Percentiles rank a stretch among this genome's conserved stretches.
Conservation (phyloP, 2,888 invertebrate species). For the Ormyrus rosae region DNA sequence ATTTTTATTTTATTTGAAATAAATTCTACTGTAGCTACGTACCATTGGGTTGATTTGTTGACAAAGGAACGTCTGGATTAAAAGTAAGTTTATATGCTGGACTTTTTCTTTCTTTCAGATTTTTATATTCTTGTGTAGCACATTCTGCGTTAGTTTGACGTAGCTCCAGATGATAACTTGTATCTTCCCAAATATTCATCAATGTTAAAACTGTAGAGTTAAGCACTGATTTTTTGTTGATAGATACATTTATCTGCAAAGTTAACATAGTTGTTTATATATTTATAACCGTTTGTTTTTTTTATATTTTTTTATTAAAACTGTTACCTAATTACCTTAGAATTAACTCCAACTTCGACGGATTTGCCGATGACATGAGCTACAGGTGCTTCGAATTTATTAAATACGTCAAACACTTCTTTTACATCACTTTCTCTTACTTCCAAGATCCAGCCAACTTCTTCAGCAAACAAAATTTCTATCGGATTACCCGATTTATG, state of each 20-base stretch:
- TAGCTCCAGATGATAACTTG: slow-evolving; percentile 92
- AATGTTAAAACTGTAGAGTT: slow-evolving; percentile 82
- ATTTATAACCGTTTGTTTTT: not conserved
- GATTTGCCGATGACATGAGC: slow-evolving; percentile 84
- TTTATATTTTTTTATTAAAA: slow-evolving; percentile 39
- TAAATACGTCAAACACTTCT: slow-evolving; percentile 81
- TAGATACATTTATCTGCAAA: slow-evolving; percentile 77
- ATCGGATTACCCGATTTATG: slow-evolving; percentile 79
- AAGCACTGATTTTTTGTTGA: slow-evolving; percentile 80
- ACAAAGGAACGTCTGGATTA: slow-evolving; percentile 80
- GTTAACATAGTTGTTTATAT: not conserved
- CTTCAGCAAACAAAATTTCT: slow-evolving; percentile 88
- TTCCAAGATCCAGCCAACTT: slow-evolving; percentile 91
- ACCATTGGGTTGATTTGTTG: slow-evolving; percentile 62
- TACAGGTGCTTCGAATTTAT: slow-evolving; percentile 80
- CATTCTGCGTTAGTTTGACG: slow-evolving; percentile 89
- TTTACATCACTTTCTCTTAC: slow-evolving; percentile 78
- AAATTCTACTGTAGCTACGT: slow-evolving; percentile 12
- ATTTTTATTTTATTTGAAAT: too few species aligned
- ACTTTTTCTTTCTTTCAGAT: slow-evolving; percentile 81
- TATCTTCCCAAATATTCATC: slow-evolving; percentile 95
- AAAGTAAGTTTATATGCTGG: slow-evolving; percentile 86
- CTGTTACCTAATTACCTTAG: slow-evolving; percentile 75
- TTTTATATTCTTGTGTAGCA: slow-evolving; percentile 87
- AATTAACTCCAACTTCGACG: slow-evolving; percentile 82